Percentiles rank a stretch among this genome's conserved stretches.
Conservation (phyloP, 2,113 vertebrate species). For the Marmota flaviventris region DNA sequence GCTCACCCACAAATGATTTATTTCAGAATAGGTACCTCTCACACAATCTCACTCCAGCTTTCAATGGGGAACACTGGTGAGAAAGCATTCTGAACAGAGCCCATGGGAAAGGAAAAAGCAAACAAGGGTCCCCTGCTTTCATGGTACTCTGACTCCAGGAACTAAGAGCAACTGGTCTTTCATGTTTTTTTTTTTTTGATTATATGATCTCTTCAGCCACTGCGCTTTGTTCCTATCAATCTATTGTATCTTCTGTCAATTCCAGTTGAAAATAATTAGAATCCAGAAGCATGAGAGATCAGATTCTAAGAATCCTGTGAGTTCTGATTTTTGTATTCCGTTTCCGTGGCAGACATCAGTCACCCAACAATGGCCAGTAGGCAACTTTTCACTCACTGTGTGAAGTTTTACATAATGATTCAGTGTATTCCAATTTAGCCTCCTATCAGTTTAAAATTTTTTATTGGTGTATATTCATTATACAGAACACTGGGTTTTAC, state of each 20-base stretch:
- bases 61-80: background rate
- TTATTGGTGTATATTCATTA: too few relatives aligned
- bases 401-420: background rate
- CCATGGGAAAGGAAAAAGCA: background rate
- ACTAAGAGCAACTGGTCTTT: background rate
- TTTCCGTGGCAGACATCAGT: constrained; percentile 1
- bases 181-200: background rate
- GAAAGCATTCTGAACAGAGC: constrained; percentile 26
- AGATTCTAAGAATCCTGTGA: background rate
- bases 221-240: background rate
- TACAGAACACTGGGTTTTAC: too few relatives aligned
- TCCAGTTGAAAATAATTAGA: constrained; percentile 27
- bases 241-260: background rate
- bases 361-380: background rate
- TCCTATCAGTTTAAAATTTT: background rate
- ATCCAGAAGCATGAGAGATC: background rate
- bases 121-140: background rate
- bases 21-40: background rate
- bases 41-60: background rate
- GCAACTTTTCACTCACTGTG: background rate
- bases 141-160: background rate
- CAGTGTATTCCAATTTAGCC: background rate
- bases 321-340: background rate
- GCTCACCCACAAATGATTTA: background rate
- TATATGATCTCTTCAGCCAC: background rate